phyloP scores from a whole-genome alignment of 2,113 vertebrate genomes.

The Ailurus styani region DNA sequence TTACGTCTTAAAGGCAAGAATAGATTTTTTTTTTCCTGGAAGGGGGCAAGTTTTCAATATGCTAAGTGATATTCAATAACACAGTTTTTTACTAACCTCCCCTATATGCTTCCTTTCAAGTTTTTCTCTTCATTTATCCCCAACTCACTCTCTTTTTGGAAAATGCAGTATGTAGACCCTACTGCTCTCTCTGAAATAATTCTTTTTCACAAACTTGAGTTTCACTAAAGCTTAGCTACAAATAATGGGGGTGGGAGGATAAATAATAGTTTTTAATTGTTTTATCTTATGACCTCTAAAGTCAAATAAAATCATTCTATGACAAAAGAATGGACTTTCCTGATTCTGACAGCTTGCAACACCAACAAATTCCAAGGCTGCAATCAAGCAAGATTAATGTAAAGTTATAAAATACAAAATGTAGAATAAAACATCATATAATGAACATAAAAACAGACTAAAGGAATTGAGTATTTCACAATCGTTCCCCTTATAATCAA shows the following conservation, averaged over 20 bases:
- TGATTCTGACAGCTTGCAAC: background rate
- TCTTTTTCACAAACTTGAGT: background rate
- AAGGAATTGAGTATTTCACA: background rate
- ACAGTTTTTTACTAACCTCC: background rate
- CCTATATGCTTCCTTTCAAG: background rate
- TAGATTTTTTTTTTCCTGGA: background rate
- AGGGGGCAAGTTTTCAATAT: background rate
- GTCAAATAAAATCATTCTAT: constrained; percentile 17
- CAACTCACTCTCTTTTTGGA: background rate
- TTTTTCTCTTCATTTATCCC: background rate
- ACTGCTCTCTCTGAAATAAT: background rate
- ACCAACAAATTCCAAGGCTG: background rate
- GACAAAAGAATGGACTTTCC: background rate
- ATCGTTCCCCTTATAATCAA: background rate
- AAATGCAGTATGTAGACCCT: background rate
- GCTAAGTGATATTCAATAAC: background rate
- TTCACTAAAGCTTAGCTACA: background rate
- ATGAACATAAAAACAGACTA: background rate
- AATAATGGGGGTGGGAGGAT: background rate
- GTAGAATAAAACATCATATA: background rate
- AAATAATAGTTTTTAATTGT: background rate
- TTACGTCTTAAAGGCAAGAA: background rate
- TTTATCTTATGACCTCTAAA: background rate
- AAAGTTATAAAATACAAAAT: constrained; percentile 12
- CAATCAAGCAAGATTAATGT: background rate